These are phyloP conservation scores for Onychostoma macrolepis DNA, from an alignment of 2,113 vertebrate genomes.

Conservation along the genomic window DNA sequence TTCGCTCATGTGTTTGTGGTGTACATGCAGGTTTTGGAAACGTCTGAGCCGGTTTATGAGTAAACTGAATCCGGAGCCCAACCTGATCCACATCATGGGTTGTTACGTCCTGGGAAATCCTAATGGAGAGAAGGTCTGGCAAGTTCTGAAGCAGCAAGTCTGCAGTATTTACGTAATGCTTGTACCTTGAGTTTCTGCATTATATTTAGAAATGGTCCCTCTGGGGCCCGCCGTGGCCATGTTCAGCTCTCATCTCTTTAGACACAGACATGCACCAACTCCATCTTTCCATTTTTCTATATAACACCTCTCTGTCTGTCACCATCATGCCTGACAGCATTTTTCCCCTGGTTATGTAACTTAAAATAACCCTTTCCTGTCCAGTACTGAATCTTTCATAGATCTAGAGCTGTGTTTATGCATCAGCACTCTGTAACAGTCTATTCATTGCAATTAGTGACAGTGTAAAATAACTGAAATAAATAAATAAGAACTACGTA, in stretches of 20 bases:
- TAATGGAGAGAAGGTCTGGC: slow-evolving; percentile 94
- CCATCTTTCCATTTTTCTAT: slow-evolving; percentile 10
- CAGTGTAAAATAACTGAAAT: neutral
- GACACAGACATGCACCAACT: neutral
- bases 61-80: slow-evolving; percentile 96
- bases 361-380: slow-evolving; percentile 23
- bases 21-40: slow-evolving; percentile 89
- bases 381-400: neutral
- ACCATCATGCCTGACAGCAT: slow-evolving; percentile 36
- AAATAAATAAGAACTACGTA: no score
- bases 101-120: slow-evolving; percentile 97
- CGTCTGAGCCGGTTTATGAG: slow-evolving; percentile 94
- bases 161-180: slow-evolving; percentile 1
- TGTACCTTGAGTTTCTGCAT: slow-evolving; percentile 19
- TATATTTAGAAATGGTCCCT: slow-evolving; percentile 21
- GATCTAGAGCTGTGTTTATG: neutral
- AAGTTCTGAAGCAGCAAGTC: neutral
- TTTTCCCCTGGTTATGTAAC: slow-evolving; percentile 36
- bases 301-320: slow-evolving; percentile 28
- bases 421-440: neutral
- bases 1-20: slow-evolving; percentile 27
- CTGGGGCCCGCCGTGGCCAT: slow-evolving; percentile 15
- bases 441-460: neutral
- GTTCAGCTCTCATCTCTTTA: slow-evolving; percentile 25
- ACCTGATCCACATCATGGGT: slow-evolving; percentile 96